phyloP scores from a whole-genome alignment of 2,797 vertebrate species.

The Typhlichthys subterraneus region DNA sequence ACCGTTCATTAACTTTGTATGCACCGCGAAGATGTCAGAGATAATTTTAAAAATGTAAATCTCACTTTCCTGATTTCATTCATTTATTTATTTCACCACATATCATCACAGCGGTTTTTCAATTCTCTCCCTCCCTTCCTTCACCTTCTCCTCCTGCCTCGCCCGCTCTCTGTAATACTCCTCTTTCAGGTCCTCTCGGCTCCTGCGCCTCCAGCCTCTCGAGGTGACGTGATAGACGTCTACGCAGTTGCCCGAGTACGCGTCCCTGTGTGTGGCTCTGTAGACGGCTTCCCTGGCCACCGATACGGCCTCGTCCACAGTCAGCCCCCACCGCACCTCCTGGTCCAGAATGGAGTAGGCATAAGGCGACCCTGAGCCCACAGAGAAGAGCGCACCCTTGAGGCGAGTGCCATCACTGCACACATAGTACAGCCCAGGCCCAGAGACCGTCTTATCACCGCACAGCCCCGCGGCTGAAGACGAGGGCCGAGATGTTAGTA shows the following conservation, averaged over 20 bases:
- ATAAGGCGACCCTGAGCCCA: constrained; percentile 86
- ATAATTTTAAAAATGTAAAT: not conserved
- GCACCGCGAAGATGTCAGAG: constrained; percentile 39
- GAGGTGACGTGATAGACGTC: constrained; percentile 82
- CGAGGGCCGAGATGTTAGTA: constrained; percentile 21
- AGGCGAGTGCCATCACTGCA: constrained; percentile 83
- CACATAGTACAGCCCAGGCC: constrained; percentile 82
- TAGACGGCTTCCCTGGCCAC: constrained; percentile 82
- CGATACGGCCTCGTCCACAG: constrained; percentile 58
- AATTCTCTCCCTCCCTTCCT: constrained; percentile 11
- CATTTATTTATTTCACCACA: constrained; percentile 16
- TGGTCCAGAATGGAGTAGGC: constrained; percentile 83
- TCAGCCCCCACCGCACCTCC: constrained; percentile 75
- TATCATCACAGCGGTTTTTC: not conserved
- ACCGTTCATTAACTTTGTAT: constrained; percentile 67
- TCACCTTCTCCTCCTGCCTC: constrained; percentile 22
- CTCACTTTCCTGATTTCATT: constrained; percentile 11
- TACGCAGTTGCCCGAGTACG: constrained; percentile 84
- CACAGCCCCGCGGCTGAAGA: not conserved
- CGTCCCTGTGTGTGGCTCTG: constrained; percentile 82
- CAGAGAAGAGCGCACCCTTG: constrained; percentile 79
- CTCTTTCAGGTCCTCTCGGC: constrained; percentile 73
- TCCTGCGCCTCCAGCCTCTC: constrained; percentile 78
- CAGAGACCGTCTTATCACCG: constrained; percentile 24
- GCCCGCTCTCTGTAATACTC: constrained; percentile 70